These are phyloP conservation scores for Coelinius sp. DNA, from an alignment of 2,888 invertebrate species.

Conservation along the genomic window DNA sequence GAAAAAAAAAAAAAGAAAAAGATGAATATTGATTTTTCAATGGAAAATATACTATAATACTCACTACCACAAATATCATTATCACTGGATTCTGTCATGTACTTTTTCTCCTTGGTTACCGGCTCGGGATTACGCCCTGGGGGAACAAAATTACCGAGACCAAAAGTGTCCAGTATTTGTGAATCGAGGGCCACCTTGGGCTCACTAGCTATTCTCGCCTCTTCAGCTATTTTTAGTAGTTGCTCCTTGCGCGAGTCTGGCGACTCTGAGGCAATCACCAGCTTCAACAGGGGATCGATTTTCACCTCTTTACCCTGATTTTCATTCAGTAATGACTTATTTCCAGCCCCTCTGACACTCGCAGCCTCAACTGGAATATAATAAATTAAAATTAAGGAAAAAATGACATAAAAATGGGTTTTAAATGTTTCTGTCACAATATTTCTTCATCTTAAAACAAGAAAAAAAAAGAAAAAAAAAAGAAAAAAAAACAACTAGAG, in stretches of 20 bases:
- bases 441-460: no score
- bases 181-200: constrained; percentile 54
- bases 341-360: no score
- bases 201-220: constrained; percentile 58
- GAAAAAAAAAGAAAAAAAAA: no score
- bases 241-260: constrained; percentile 60
- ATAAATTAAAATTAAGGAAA: no score
- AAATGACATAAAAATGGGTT: no score
- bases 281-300: constrained; percentile 63
- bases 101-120: constrained; percentile 49
- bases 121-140: constrained; percentile 1
- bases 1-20: not conserved
- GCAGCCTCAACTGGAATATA: no score
- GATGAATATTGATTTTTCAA: not conserved
- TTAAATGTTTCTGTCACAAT: no score
- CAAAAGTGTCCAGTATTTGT: constrained; percentile 57
- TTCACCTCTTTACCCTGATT: constrained; percentile 39
- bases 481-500: no score
- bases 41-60: no score
- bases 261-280: constrained; percentile 65
- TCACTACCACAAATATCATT: constrained; percentile 62
- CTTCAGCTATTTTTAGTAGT: constrained; percentile 60
- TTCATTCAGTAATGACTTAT: constrained; percentile 43
- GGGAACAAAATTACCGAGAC: constrained; percentile 36
- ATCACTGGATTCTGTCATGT: constrained; percentile 65